These are phyloP conservation scores for Hemibagrus guttatus DNA, from an alignment of 2,797 vertebrate species.

Conservation along the genomic window DNA sequence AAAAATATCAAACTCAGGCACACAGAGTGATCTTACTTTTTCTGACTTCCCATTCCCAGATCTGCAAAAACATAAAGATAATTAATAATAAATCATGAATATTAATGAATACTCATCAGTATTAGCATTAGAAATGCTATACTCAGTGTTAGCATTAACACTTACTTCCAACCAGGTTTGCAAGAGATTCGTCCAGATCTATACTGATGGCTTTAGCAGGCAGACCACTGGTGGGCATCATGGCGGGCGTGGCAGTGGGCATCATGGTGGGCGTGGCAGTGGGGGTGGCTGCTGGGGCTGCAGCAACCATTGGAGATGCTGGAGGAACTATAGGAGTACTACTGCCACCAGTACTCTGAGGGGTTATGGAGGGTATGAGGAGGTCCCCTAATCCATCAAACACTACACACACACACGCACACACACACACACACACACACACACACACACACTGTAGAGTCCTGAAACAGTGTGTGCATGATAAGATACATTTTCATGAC, in stretches of 20 bases:
- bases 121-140: neutral
- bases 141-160: conserved; percentile 37
- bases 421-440: conserved; percentile 21
- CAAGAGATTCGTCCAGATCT: conserved; percentile 93
- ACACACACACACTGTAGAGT: conserved; percentile 1
- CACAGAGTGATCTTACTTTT: conserved; percentile 87
- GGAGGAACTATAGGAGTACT: conserved; percentile 71
- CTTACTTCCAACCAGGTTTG: conserved; percentile 96
- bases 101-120: neutral
- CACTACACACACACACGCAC: conserved; percentile 71
- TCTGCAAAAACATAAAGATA: conserved; percentile 75
- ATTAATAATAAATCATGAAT: neutral
- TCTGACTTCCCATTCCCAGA: conserved; percentile 89
- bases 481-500: neutral
- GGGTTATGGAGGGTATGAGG: conserved; percentile 93
- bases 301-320: conserved; percentile 60
- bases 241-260: conserved; percentile 10
- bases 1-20: conserved; percentile 4
- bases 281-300: conserved; percentile 50
- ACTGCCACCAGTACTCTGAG: conserved; percentile 82
- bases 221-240: conserved; percentile 62
- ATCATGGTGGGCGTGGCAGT: conserved; percentile 37
- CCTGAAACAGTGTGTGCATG: neutral
- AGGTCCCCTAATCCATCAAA: conserved; percentile 96
- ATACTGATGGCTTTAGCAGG: conserved; percentile 86